These are phyloP conservation scores for Rhagoletis pomonella DNA, from an alignment of 1,140 invertebrate species.

Conservation along the genomic window DNA sequence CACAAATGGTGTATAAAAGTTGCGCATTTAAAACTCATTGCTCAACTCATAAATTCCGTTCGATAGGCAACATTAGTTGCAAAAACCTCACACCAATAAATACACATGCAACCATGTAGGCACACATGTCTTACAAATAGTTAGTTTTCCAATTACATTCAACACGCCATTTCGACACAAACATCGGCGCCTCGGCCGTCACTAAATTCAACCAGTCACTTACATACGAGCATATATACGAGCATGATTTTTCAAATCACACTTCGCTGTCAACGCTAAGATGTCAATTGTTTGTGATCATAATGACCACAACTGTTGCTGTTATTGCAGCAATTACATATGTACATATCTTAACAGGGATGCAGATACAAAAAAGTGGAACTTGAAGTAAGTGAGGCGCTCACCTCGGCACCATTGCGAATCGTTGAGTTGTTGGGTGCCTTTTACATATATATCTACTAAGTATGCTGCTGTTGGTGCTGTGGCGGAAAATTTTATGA, in stretches of 20 bases:
- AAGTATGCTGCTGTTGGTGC: background rate
- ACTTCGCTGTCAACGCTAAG: background rate
- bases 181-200: background rate
- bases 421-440: background rate
- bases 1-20: too few relatives aligned
- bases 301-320: constrained; percentile 33
- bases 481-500: constrained; percentile 15
- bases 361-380: background rate
- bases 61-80: background rate
- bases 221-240: too few relatives aligned
- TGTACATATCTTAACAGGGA: background rate
- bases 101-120: background rate
- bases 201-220: constrained; percentile 17
- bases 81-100: background rate
- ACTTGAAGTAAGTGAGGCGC: background rate
- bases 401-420: constrained; percentile 35
- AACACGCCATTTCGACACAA: background rate
- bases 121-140: background rate
- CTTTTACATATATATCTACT: background rate
- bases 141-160: background rate
- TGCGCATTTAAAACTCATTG: background rate
- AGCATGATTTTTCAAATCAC: constrained; percentile 28
- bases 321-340: background rate
- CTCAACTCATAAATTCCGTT: background rate
- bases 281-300: constrained; percentile 27